Evolutionary conservation across 2,888 invertebrate genomes (phyloP), one percentile per base, ranked within the genome.

Genomic region (Polydrusus cervinus): DNA sequence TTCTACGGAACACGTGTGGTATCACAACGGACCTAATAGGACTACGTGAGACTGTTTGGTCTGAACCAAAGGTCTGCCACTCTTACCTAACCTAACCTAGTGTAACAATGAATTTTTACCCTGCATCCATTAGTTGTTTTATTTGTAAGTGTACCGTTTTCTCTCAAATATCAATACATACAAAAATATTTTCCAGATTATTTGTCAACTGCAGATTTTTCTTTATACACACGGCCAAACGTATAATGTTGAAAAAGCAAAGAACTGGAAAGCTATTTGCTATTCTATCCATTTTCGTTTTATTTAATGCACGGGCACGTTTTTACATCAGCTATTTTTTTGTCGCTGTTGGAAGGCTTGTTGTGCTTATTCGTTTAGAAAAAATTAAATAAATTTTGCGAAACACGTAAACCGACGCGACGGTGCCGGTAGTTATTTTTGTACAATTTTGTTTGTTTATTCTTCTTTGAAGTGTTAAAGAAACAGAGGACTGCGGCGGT

Each of bases 201-300:
- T 71, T 64, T 53, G 45, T 64, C 71, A 62, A 64, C 64, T 71
- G 71, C 53, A 71, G 64, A 71, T 71, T 71, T 53, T 62, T 51
- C 62, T 51, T 70, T 61, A 61, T n/a, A 30, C 18, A 18, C n/a
- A 49, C 61, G 47, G 69, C 20, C 61, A 34, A 69, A 30, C 47
- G 69, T 61, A 61, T 70, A 40, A 34, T 25, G 38, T 61, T 25
- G n/a, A 13, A 49, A 38, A 62, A 62, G 53, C 51, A 64, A 25
- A 62, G 43, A 51, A 51, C 40, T 64, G 71, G 71, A 64, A 71
- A 64, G 55, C 64, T 40, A 71, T 71, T 71, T 70, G 62, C 51
- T 51, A 51, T 62, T 71, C 20, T 53, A 20, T 9, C n/a, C 30
- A 53, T 64, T 25, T 68, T 57, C 18, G 9, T 55, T 25, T n/a